phyloP scores from a whole-genome alignment of 1,140 invertebrate species.

The Aethina tumida region DNA sequence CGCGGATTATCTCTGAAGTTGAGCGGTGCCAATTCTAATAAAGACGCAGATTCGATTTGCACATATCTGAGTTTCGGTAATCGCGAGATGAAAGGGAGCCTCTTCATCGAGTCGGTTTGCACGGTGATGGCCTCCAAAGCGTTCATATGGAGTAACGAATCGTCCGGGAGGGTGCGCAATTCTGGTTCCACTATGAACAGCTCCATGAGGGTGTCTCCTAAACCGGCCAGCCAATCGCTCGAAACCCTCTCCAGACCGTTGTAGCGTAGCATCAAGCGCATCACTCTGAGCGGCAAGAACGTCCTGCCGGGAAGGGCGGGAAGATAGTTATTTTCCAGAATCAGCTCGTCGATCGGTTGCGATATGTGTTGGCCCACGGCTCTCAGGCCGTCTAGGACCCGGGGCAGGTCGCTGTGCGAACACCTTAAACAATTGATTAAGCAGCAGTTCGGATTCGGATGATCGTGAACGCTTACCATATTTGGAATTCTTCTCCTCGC shows the following conservation, averaged over 20 bases:
- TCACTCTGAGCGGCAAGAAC: slow-evolving; percentile 61
- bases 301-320: slow-evolving; percentile 68
- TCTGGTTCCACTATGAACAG: slow-evolving; percentile 76
- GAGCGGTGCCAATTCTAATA: slow-evolving; percentile 57
- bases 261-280: slow-evolving; percentile 70
- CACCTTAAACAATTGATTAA: slow-evolving; percentile 51
- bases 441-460: not conserved
- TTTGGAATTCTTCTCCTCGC: slow-evolving; percentile 53
- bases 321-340: slow-evolving; percentile 76
- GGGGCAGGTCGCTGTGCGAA: slow-evolving; percentile 70
- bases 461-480: slow-evolving; percentile 44
- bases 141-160: slow-evolving; percentile 62
- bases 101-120: slow-evolving; percentile 60
- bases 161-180: slow-evolving; percentile 62
- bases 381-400: slow-evolving; percentile 61
- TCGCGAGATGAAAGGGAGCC: slow-evolving; percentile 56
- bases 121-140: slow-evolving; percentile 73
- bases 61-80: slow-evolving; percentile 53
- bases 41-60: slow-evolving; percentile 56
- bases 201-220: slow-evolving; percentile 68
- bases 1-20: slow-evolving; percentile 62
- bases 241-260: slow-evolving; percentile 74
- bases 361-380: slow-evolving; percentile 55
- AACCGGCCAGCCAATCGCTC: slow-evolving; percentile 64
- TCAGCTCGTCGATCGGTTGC: slow-evolving; percentile 69